Percentiles rank a stretch among this genome's conserved stretches.
Evolutionary conservation across 2,113 vertebrate genomes (phyloP).

Genomic region (Anhinga anhinga): DNA sequence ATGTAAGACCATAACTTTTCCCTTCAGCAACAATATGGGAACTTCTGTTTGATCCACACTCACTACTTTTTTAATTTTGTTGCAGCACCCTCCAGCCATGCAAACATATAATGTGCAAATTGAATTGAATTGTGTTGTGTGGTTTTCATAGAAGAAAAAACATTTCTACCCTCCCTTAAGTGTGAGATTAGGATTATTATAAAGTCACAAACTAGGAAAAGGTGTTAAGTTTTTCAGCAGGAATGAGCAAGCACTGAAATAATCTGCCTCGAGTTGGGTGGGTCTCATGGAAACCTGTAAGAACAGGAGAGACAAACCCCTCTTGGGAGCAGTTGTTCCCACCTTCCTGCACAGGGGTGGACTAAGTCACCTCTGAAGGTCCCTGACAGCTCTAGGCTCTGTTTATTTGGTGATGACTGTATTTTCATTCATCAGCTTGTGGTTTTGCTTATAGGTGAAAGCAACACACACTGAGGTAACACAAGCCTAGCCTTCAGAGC

Average conservation of each 20-base stretch:
- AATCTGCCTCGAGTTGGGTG: fast-evolving
- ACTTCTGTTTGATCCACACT: neutral
- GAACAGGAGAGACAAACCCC: neutral
- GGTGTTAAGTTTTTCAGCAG: neutral
- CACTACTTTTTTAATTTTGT: neutral
- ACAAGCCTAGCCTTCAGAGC: neutral
- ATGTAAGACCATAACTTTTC: neutral
- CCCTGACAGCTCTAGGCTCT: neutral
- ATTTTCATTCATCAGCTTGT: neutral
- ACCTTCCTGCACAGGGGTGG: neutral
- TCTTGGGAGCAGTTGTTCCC: neutral
- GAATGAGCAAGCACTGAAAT: neutral
- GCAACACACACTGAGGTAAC: neutral
- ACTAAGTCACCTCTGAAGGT: neutral
- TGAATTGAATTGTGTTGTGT: neutral
- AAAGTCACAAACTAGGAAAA: neutral
- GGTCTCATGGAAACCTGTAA: neutral
- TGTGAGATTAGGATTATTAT: neutral
- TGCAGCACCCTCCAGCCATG: neutral
- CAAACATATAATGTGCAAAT: neutral
- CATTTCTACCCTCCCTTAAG: neutral
- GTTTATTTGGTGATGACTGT: neutral
- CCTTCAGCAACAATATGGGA: neutral
- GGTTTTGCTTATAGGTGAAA: neutral
- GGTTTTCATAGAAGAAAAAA: neutral